Evolutionary conservation across 1,140 invertebrate genomes (phyloP), one percentile per base, ranked within the genome.

Genomic region (Drosophila melanogaster): DNA sequence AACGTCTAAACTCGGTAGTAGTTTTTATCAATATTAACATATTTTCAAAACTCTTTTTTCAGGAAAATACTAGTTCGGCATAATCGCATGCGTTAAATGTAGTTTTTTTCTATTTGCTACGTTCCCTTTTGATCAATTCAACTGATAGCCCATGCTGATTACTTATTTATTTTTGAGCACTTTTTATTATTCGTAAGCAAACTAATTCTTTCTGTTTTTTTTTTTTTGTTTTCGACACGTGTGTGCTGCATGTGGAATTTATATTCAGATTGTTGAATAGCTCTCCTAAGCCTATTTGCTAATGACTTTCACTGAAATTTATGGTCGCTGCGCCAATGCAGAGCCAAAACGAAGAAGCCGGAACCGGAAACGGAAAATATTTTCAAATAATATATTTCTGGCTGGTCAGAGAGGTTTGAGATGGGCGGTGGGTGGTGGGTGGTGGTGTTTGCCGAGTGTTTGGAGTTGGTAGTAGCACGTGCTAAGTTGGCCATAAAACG

Each of bases 401-500:
- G 30, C 24, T 43, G 30, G 66, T 38, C 53, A 46, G 33, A 61
- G 64, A 22, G 2, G 19, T 24, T 37, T 19, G 49, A 43, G 35
- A 10, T 15, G 22, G 14, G 64, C 11, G n/a, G n/a, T 44, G 41
- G 17, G 41, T 11, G 41, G 10, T 26, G 46, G 57, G 12, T 5
- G 30, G 7, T 19, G 15, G 10, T 26, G 47, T 46, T 7, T 3
- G 33, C 4, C 15, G 15, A 17, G 15, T 8, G 44, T 7, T 7
- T 30, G 26, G 1, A 22, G 19, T 22, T 8, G 26, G 7, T 30
- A 10, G 30, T 30, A 43, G 54, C 71, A 80, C 77, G 81, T 85
- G 81, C 77, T 80, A 76, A 79, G 70, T 61, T 71, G 46, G 47
- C 71, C 76, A 84, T 83, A 73, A 84, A 84, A 84, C 73, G 76